Percentiles rank a stretch among this genome's conserved stretches.
Evolutionary conservation across 2,797 vertebrate species (phyloP).

Genomic region (Miichthys miiuy): DNA sequence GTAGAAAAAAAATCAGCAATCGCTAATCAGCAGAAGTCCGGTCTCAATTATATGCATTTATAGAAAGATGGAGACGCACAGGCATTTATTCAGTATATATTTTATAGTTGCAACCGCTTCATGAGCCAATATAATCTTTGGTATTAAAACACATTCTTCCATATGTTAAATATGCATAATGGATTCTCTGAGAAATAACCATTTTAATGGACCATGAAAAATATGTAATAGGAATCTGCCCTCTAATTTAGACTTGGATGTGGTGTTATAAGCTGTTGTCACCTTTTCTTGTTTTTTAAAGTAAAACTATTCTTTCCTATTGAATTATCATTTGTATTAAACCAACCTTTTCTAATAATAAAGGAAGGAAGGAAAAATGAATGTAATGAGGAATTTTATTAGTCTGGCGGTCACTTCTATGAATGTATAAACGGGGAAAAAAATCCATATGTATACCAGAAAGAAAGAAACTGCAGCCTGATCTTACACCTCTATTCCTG

Average conservation of each 20-base stretch:
- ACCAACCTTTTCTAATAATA: constrained; percentile 25
- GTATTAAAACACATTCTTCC: constrained; percentile 22
- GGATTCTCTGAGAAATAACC: constrained; percentile 25
- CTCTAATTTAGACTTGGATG: neutral
- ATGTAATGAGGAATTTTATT: constrained; percentile 32
- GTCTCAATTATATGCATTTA: neutral
- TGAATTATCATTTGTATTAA: constrained; percentile 39
- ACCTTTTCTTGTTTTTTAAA: constrained; percentile 18
- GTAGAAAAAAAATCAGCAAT: no score
- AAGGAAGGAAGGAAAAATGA: neutral
- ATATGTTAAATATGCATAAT: constrained; percentile 11
- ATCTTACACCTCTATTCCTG: constrained; percentile 5
- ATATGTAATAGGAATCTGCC: constrained; percentile 20
- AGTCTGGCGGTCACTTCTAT: constrained; percentile 14
- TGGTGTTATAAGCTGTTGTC: neutral
- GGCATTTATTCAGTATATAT: neutral
- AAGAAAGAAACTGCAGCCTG: neutral
- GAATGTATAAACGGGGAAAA: constrained; percentile 17
- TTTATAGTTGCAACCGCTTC: constrained; percentile 19
- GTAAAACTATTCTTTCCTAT: constrained; percentile 10
- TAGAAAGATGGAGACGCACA: neutral
- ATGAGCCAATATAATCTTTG: neutral
- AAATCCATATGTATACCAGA: constrained; percentile 1
- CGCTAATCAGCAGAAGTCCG: no score
- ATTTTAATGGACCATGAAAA: constrained; percentile 16